Evolutionary conservation across 2,797 vertebrate species (phyloP), one percentile per base, ranked within the genome.

Genomic region (Centroberyx gerrardi): DNA sequence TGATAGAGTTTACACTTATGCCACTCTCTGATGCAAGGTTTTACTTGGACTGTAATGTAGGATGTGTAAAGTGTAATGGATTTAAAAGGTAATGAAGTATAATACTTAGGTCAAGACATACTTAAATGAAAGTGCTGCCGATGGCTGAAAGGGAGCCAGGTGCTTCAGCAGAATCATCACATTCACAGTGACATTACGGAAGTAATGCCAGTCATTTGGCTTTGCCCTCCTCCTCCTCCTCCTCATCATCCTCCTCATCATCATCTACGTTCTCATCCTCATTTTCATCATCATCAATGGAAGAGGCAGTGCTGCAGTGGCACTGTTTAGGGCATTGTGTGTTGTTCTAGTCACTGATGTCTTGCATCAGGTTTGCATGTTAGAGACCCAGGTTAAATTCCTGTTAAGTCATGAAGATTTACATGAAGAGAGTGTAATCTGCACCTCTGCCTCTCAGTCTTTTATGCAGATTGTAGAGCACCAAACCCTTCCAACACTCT

Each of bases 391-490:
- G 59, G 68, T 63, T 68, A 40, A 69, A 13, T 72, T 85, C 56
- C 76, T 61, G 68, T 84, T 44, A 77, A 79, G 68, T 77, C 83
- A 82, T 64, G 63, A 65, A 22, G 44, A 76, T 80, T 73, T 68
- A 29, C 36, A 66, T 44, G 40, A 42, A 15, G 59, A 67, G 46
- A 65, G 63, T 28, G 62, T 64, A 80, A 53, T 56, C 46, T 66
- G 49, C 54, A 70, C 46, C 65, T 78, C 68, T 71, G 82, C 79
- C 85, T 1, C 77, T 85, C 76, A 77, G 68, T 78, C 76, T 72
- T 91, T 88, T 15, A 22, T 87, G 89, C 87, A 90, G 87, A 88
- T 86, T 44, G 74, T 65, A 67, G 68, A 77, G 62, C 69, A 70
- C 36, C 72, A 58, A 80, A 64, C 55, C 65, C n/a, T 83, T 89